Percentiles rank a stretch among this genome's conserved stretches.
Evolutionary conservation across 2,113 vertebrate genomes (phyloP).

Genomic region (Dicentrarchus labrax): DNA sequence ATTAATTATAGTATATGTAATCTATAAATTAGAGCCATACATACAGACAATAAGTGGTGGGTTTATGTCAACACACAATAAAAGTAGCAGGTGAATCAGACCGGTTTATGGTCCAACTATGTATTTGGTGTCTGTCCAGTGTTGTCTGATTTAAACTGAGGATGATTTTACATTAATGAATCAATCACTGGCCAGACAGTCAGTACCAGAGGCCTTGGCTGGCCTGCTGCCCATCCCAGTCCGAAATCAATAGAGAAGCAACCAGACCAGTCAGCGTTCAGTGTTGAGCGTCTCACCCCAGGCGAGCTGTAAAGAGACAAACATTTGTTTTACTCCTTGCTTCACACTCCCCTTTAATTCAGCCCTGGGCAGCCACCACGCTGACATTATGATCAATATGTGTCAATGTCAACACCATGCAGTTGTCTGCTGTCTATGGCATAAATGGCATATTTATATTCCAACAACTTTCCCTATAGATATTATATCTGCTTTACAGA

Average conservation of each 20-base stretch:
- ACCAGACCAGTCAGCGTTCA: conserved; percentile 76
- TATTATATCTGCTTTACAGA: background rate
- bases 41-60: background rate
- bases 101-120: background rate
- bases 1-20: background rate
- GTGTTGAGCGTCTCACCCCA: conserved; percentile 60
- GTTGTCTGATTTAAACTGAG: conserved; percentile 46
- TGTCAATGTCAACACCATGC: conserved; percentile 76
- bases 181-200: conserved; percentile 75
- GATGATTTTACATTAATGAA: conserved; percentile 61
- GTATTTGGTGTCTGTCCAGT: conserved; percentile 1
- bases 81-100: conserved; percentile 16
- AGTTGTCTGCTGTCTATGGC: background rate
- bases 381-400: conserved; percentile 73
- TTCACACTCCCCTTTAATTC: conserved; percentile 34
- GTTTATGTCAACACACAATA: background rate
- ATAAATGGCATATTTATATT: background rate
- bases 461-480: background rate
- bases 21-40: background rate
- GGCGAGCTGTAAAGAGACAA: conserved; percentile 57
- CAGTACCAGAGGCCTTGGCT: conserved; percentile 68
- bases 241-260: conserved; percentile 74
- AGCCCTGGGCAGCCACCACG: conserved; percentile 51
- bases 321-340: conserved; percentile 46
- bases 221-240: conserved; percentile 46